Percentiles rank a stretch among this genome's conserved stretches.
phyloP scores from a whole-genome alignment of 2,797 vertebrate genomes.

The Onychomys leucogaster region DNA sequence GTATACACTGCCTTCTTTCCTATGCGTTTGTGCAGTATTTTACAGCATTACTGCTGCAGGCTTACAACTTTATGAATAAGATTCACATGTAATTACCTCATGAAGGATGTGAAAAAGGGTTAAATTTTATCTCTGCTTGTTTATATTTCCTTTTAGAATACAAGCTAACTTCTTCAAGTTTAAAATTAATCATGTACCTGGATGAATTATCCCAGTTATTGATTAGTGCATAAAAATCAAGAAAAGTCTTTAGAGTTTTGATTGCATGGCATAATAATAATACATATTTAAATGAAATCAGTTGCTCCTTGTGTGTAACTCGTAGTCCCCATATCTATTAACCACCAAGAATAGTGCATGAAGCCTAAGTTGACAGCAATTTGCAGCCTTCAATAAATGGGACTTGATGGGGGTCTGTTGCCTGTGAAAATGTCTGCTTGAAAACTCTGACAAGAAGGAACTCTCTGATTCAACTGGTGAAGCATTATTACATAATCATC shows the following conservation, averaged over 20 bases:
- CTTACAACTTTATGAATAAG: background rate
- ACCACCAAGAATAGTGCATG: background rate
- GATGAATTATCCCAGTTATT: background rate
- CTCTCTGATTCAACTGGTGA: background rate
- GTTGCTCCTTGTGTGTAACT: background rate
- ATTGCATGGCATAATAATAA: background rate
- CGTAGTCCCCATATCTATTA: background rate
- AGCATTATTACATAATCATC: background rate
- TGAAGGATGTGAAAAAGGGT: background rate
- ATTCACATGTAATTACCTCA: background rate
- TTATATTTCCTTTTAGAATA: background rate
- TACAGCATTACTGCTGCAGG: background rate
- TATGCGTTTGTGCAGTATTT: background rate
- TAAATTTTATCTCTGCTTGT: background rate
- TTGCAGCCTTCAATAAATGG: background rate
- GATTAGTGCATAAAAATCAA: background rate
- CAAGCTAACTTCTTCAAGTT: background rate
- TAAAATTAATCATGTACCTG: background rate
- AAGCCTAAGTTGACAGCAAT: background rate
- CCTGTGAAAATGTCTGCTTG: background rate
- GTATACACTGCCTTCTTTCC: background rate
- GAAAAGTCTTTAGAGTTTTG: background rate
- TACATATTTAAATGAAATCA: background rate
- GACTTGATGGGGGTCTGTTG: background rate
- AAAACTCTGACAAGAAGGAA: background rate